A percentile compares a stretch with the other conserved stretches of the same genome.
Conservation (phyloP, 1,140 invertebrate species). For the Bicyclus anynana region DNA sequence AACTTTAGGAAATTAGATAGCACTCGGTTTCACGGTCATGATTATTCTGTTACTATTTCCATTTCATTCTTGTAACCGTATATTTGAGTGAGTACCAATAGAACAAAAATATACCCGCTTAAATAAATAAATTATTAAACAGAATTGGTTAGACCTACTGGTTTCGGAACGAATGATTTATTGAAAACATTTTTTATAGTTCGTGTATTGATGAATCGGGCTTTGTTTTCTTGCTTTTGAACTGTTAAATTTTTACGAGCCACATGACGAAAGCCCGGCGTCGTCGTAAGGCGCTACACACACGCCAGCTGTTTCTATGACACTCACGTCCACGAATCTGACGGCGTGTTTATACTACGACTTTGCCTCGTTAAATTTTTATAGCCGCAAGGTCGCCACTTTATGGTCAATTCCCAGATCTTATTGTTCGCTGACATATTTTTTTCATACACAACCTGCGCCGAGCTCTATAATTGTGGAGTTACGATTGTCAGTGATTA, state of each 20-base stretch:
- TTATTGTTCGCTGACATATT: slow-evolving; percentile 71
- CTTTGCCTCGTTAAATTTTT: slow-evolving; percentile 77
- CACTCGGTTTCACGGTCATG: slow-evolving; percentile 27
- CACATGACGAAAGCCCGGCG: slow-evolving; percentile 16
- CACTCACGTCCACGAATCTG: slow-evolving; percentile 68
- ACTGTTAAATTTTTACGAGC: slow-evolving; percentile 49
- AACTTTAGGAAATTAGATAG: slow-evolving; percentile 25
- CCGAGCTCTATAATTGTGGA: slow-evolving; percentile 52
- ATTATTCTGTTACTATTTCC: slow-evolving; percentile 7
- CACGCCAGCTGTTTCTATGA: slow-evolving; percentile 70
- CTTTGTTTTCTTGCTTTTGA: slow-evolving; percentile 30
- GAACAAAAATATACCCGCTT: too few relatives aligned
- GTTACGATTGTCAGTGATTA: slow-evolving; percentile 70
- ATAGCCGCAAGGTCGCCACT: slow-evolving; percentile 77
- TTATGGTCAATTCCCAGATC: slow-evolving; percentile 76
- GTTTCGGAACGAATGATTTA: not conserved
- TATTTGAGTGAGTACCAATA: too few relatives aligned
- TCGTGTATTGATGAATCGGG: slow-evolving; percentile 29
- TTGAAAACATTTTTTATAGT: slow-evolving; percentile 8
- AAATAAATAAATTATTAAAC: not conserved
- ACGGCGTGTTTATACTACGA: slow-evolving; percentile 56
- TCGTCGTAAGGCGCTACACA: slow-evolving; percentile 37
- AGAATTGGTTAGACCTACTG: too few relatives aligned
- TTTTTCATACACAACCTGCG: slow-evolving; percentile 58
- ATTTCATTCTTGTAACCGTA: too few relatives aligned